Conservation (phyloP, 2,888 invertebrate genomes). For the Caenorhabditis wallacei region DNA sequence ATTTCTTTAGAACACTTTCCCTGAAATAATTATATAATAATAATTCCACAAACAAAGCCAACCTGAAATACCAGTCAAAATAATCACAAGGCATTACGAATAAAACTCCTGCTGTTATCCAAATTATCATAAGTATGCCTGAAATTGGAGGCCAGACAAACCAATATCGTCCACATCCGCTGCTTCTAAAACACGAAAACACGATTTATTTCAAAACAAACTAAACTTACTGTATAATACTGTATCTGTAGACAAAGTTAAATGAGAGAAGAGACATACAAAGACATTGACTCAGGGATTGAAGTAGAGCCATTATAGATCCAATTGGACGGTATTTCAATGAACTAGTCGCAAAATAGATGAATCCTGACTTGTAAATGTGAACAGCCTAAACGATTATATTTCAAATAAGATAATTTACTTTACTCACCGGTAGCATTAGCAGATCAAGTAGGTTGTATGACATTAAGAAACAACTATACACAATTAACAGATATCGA, state of each 20-base stretch:
- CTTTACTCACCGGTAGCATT: slow-evolving; percentile 24
- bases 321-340: slow-evolving; percentile 30
- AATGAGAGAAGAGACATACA: slow-evolving; percentile 34
- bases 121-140: neutral
- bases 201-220: neutral
- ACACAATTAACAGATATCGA: slow-evolving; percentile 27
- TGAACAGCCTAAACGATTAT: slow-evolving; percentile 21
- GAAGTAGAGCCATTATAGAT: neutral
- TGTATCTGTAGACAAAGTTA: slow-evolving; percentile 39
- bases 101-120: slow-evolving; percentile 14
- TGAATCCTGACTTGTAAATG: slow-evolving; percentile 36
- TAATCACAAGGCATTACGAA: slow-evolving; percentile 20
- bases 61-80: slow-evolving; percentile 40
- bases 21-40: neutral
- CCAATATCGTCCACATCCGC: neutral
- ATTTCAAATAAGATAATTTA: neutral
- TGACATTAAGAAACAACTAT: slow-evolving; percentile 32
- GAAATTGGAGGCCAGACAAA: slow-evolving; percentile 4
- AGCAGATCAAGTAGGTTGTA: slow-evolving; percentile 36
- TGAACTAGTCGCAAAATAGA: slow-evolving; percentile 27
- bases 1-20: slow-evolving; percentile 28
- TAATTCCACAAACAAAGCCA: neutral
- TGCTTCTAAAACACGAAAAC: too few species aligned
- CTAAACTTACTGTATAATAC: slow-evolving; percentile 21
- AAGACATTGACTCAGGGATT: slow-evolving; percentile 43